Percentiles rank a stretch among this genome's conserved stretches.
Evolutionary conservation across 2,888 invertebrate species (phyloP).

Genomic region (Dendrolimus houi): DNA sequence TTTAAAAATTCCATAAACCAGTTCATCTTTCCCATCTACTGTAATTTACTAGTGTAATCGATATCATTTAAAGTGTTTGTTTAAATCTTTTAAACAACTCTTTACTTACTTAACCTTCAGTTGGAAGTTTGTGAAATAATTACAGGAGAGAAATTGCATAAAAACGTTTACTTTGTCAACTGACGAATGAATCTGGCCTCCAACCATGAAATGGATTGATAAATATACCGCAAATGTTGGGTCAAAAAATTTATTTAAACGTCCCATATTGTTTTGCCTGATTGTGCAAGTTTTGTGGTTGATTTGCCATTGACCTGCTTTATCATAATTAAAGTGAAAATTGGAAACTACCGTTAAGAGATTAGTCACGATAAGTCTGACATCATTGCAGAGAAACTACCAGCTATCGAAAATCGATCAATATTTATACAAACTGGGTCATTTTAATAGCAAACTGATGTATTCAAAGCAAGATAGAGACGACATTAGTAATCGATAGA

Average conservation of each 20-base stretch:
- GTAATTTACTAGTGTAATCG: too few species aligned
- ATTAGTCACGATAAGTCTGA: not conserved
- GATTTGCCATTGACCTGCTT: conserved; percentile 8
- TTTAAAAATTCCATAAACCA: too few species aligned
- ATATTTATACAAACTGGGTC: too few species aligned
- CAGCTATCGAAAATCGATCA: too few species aligned
- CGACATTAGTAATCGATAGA: too few species aligned
- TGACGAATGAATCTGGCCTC: not conserved
- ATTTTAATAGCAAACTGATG: too few species aligned
- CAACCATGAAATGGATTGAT: not conserved
- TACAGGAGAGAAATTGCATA: not conserved
- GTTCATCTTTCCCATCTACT: too few species aligned
- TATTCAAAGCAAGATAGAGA: too few species aligned
- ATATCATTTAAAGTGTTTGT: too few species aligned
- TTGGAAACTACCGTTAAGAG: not conserved
- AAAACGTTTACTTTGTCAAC: not conserved
- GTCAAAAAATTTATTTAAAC: not conserved
- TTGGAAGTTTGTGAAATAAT: conserved; percentile 6
- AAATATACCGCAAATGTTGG: not conserved
- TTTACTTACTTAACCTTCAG: not conserved
- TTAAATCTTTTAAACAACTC: too few species aligned
- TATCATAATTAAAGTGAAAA: not conserved
- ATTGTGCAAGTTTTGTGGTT: conserved; percentile 1
- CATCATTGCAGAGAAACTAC: too few species aligned
- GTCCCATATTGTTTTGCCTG: not conserved